phyloP scores from a whole-genome alignment of 2,797 vertebrate genomes.

The Setipinna tenuifilis region DNA sequence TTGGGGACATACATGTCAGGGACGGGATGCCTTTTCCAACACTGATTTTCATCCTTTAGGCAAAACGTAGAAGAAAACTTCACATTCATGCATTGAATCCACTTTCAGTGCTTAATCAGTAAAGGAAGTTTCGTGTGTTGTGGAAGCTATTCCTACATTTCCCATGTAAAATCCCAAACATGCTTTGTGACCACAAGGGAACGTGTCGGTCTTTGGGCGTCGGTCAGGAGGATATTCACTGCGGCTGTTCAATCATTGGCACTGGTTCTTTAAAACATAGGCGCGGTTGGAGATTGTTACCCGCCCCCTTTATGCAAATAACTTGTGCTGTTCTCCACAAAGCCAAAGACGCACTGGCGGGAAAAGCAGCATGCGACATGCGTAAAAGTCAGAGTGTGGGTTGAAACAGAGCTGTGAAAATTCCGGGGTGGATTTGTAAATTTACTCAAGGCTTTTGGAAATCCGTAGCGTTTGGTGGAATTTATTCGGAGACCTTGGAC shows the following conservation, averaged over 20 bases:
- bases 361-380: constrained; percentile 16
- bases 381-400: constrained; percentile 17
- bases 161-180: not conserved
- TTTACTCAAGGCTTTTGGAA: not conserved
- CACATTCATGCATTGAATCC: not conserved
- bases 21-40: too few species aligned
- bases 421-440: constrained; percentile 1
- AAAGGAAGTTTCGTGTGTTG: not conserved
- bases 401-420: not conserved
- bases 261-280: constrained; percentile 22
- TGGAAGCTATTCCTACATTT: not conserved
- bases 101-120: not conserved
- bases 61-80: not conserved
- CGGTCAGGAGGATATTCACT: not conserved
- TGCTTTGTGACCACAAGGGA: not conserved
- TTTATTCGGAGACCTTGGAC: not conserved
- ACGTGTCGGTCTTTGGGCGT: not conserved
- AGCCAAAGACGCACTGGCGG: constrained; percentile 22
- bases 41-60: too few species aligned
- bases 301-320: constrained; percentile 25
- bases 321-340: constrained; percentile 8
- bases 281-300: not conserved
- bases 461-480: not conserved
- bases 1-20: too few species aligned
- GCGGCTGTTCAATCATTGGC: not conserved